Evolutionary conservation across 1,140 invertebrate species (phyloP), one percentile per base, ranked within the genome.

Genomic region (Pachypeltis micranthus): DNA sequence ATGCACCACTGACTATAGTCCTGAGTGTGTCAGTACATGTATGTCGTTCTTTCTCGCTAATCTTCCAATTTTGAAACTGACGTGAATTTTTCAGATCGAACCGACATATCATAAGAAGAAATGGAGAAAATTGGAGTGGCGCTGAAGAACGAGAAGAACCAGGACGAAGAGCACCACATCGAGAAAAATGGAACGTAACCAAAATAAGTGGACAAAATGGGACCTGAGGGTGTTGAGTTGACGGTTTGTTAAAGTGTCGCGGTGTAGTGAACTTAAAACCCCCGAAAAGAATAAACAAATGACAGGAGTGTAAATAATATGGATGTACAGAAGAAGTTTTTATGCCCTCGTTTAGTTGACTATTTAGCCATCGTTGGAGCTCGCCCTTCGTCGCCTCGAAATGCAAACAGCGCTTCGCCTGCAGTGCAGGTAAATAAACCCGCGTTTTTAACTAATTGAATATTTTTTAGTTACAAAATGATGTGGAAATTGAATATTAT

Each of bases 301-400:
- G 47, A 51, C 47, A 16, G 4, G 47, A 16, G 47, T 10, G 47
- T 51, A 21, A 10, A 51, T 10, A 63, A 58, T 39, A 78, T 77
- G 75, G 85, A 87, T 72, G 77, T 83, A 72, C 87, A 90, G 73
- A 86, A 86, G 72, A 87, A 88, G 72, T 86, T 85, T 71, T 74
- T 91, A 68, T 91, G 88, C 73, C 88, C 88, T 69, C 83, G 88
- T 66, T 76, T 91, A 71, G 85, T 90, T 72, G 96, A 99, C 81
- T 99, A 98, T 77, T 81, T 99, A 73, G 89, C 94, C 65, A 93
- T 99, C 67, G 93, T 98, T 64, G 96, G 96, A 66, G 88, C 86
- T 23, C 82, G 90, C 62, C 82, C 85, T 63, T 82, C 82, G 60
- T 77, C 80, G 64, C 74, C 85, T 76, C 71, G 81, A 74, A 79